phyloP scores from a whole-genome alignment of 2,888 invertebrate genomes.

The Pantelozetes paolii region DNA sequence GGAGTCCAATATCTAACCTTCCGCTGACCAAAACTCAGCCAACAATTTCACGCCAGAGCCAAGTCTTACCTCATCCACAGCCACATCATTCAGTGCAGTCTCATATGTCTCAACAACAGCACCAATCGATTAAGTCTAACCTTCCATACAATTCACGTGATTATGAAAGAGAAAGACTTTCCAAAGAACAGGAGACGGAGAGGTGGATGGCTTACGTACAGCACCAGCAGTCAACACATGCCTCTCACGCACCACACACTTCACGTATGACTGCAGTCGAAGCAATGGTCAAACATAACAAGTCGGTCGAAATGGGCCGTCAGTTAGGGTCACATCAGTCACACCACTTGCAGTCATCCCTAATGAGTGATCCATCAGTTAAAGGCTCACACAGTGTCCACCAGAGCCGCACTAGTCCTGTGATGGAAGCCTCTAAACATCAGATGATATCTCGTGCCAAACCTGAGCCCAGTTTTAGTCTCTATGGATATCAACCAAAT shows the following conservation, averaged over 20 bases:
- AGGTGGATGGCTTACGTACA: conserved; percentile 45
- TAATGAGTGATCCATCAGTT: neutral
- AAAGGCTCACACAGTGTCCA: conserved; percentile 19
- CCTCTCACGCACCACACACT: neutral
- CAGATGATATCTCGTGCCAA: conserved; percentile 31
- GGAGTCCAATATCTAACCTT: conserved; percentile 44
- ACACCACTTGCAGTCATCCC: conserved; percentile 20
- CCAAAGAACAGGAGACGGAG: conserved; percentile 41
- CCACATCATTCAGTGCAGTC: neutral
- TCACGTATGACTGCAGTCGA: conserved; percentile 4
- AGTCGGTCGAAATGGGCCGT: neutral
- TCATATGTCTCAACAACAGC: conserved; percentile 7
- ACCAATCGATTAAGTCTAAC: conserved; percentile 17
- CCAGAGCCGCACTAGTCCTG: conserved; percentile 10
- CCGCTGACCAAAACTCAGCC: conserved; percentile 38
- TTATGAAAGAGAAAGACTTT: conserved; percentile 31
- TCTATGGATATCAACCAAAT: conserved; percentile 54
- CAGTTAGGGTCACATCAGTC: neutral
- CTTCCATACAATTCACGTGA: conserved; percentile 16
- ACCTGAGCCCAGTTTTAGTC: conserved; percentile 50
- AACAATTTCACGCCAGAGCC: conserved; percentile 32
- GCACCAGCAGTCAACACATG: conserved; percentile 30
- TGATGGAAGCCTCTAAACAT: conserved; percentile 17
- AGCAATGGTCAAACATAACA: neutral
- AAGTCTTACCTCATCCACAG: conserved; percentile 35